Percentiles rank a stretch among this genome's conserved stretches.
phyloP scores from a whole-genome alignment of 1,140 invertebrate genomes.

The Drosophila pseudoobscura region DNA sequence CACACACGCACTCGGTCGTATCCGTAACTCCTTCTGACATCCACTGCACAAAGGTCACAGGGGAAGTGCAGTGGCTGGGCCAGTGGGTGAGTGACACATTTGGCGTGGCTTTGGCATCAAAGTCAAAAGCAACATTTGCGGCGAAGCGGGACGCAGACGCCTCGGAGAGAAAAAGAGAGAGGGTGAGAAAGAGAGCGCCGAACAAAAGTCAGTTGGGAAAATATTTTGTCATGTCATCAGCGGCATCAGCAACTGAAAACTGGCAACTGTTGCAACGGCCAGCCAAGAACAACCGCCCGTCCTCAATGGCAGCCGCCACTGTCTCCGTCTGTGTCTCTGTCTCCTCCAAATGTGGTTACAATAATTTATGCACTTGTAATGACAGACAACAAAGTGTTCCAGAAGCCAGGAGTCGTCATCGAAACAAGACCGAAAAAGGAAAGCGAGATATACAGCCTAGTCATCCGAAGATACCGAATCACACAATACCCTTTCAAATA shows the following conservation, averaged over 20 bases:
- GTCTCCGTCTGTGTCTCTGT: conserved; percentile 43
- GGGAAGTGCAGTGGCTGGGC: conserved; percentile 8
- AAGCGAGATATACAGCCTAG: conserved; percentile 1
- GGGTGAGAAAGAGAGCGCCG: conserved; percentile 3
- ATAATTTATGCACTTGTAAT: conserved; percentile 82
- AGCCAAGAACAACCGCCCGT: conserved; percentile 14
- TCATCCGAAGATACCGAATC: too few species aligned
- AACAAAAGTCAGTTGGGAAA: conserved; percentile 72
- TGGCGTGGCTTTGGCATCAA: conserved; percentile 68
- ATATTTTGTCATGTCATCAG: conserved; percentile 81
- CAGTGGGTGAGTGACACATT: conserved; percentile 32
- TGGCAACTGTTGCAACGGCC: conserved; percentile 65
- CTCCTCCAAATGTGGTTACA: conserved; percentile 78
- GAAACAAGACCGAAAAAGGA: conserved; percentile 26
- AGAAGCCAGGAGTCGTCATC: conserved; percentile 55
- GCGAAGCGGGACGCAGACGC: conserved; percentile 5
- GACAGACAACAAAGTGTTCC: conserved; percentile 80
- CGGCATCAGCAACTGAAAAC: conserved; percentile 52
- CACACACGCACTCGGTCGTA: conserved; percentile 44
- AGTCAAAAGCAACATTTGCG: conserved; percentile 70
- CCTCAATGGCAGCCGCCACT: conserved; percentile 12
- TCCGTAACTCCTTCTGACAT: conserved; percentile 41
- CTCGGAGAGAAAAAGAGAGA: neutral
- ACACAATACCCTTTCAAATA: too few species aligned
- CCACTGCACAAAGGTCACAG: conserved; percentile 48